phyloP scores from a whole-genome alignment of 2,797 vertebrate species.

The Myotis vivesi region DNA sequence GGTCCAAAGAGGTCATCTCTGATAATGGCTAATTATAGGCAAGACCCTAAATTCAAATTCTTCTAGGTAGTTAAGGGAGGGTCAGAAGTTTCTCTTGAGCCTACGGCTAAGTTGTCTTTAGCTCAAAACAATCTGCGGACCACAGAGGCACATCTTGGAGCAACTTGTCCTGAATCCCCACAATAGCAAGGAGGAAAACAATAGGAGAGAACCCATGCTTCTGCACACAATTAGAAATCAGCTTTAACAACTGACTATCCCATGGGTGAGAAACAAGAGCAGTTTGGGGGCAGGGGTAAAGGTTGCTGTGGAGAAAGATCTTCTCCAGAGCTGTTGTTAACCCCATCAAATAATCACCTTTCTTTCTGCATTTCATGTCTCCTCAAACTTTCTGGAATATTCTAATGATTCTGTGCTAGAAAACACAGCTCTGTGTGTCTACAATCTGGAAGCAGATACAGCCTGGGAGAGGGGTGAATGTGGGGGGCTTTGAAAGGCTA shows the following conservation, averaged over 20 bases:
- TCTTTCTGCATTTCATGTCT: neutral
- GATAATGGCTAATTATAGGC: neutral
- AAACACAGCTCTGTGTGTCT: neutral
- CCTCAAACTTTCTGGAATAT: conserved; percentile 26
- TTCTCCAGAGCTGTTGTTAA: neutral
- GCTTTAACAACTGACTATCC: neutral
- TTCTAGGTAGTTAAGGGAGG: neutral
- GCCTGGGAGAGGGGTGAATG: neutral
- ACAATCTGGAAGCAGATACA: neutral
- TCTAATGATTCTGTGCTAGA: neutral
- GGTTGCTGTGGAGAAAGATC: neutral
- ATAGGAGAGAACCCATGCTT: neutral
- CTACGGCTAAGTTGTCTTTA: neutral
- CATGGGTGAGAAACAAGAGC: neutral
- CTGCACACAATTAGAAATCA: neutral
- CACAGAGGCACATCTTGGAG: neutral
- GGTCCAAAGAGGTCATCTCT: neutral
- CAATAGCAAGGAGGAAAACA: neutral
- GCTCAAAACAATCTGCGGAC: neutral
- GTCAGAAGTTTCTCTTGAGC: neutral
- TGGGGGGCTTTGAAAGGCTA: neutral
- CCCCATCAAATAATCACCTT: neutral
- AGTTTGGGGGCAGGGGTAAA: neutral
- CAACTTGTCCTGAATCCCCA: neutral
- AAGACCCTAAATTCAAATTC: neutral